phyloP scores from a whole-genome alignment of 1,140 invertebrate genomes.

The Nixonia krombeini region DNA sequence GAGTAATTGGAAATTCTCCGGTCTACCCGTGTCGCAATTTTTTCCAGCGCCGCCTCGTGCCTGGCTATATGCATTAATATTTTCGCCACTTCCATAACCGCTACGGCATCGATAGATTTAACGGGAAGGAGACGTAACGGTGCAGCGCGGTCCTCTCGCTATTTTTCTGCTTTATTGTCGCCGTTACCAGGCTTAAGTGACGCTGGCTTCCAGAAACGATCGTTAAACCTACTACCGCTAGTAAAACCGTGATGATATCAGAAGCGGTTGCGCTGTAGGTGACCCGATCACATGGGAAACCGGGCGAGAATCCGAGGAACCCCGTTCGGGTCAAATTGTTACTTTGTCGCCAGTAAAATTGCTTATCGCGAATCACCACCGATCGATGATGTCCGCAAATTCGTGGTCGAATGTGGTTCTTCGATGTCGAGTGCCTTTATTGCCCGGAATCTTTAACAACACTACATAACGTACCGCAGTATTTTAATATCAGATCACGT shows the following conservation, averaged over 20 bases:
- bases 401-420: neutral
- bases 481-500: too few relatives aligned
- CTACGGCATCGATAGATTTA: too few relatives aligned
- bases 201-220: slow-evolving; percentile 30
- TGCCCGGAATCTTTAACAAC: too few relatives aligned
- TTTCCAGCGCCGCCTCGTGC: too few relatives aligned
- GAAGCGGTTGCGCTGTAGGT: slow-evolving; percentile 31
- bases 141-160: slow-evolving; percentile 4
- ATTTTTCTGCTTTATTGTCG: slow-evolving; percentile 22
- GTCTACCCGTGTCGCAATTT: too few relatives aligned
- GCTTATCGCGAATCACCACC: slow-evolving; percentile 30
- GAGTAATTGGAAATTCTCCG: slow-evolving; percentile 14
- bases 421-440: too few relatives aligned
- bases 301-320: slow-evolving; percentile 23
- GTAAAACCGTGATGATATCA: slow-evolving; percentile 42
- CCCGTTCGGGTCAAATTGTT: slow-evolving; percentile 39
- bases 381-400: slow-evolving; percentile 16
- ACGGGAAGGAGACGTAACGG: too few relatives aligned
- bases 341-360: slow-evolving; percentile 44
- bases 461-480: too few relatives aligned
- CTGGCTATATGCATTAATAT: too few relatives aligned
- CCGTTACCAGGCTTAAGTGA: slow-evolving; percentile 19
- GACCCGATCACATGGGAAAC: slow-evolving; percentile 34
- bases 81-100: too few relatives aligned
- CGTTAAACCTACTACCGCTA: slow-evolving; percentile 41